Evolutionary conservation across 2,888 invertebrate species (phyloP).

Genomic region (Cephus runcator): DNA sequence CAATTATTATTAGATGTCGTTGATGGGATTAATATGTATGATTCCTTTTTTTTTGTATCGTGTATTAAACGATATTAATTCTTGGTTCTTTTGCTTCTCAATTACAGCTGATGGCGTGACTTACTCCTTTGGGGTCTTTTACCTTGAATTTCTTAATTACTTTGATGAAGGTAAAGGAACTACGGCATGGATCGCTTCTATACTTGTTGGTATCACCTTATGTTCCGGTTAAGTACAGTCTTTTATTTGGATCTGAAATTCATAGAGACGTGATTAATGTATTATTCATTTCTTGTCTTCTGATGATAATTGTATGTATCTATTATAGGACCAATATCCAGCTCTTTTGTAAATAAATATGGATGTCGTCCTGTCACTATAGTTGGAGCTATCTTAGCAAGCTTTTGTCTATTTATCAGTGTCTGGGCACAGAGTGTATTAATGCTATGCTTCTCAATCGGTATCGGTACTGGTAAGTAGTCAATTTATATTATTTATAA

Average conservation of each 20-base stretch:
- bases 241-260: not conserved
- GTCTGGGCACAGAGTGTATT: constrained; percentile 85
- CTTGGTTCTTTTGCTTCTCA: constrained; percentile 24
- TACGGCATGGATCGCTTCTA: constrained; percentile 93
- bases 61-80: too few species aligned
- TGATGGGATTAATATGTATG: too few species aligned
- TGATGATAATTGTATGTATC: constrained; percentile 9
- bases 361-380: constrained; percentile 94
- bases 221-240: constrained; percentile 79
- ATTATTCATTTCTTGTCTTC: not conserved
- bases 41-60: too few species aligned
- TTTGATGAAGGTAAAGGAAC: constrained; percentile 87
- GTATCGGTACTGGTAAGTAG: constrained; percentile 81
- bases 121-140: constrained; percentile 96
- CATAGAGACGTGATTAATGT: not conserved
- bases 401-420: constrained; percentile 81
- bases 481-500: not conserved
- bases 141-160: constrained; percentile 84
- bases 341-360: constrained; percentile 93
- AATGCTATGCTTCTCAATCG: constrained; percentile 91
- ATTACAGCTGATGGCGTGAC: constrained; percentile 95
- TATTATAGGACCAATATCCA: constrained; percentile 90
- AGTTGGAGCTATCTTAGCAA: constrained; percentile 83
- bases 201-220: constrained; percentile 94
- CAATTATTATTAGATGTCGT: too few species aligned